A percentile compares a stretch with the other conserved stretches of the same genome.
Evolutionary conservation across 2,113 vertebrate species (phyloP).

Genomic region (Amblyopsis rosae): DNA sequence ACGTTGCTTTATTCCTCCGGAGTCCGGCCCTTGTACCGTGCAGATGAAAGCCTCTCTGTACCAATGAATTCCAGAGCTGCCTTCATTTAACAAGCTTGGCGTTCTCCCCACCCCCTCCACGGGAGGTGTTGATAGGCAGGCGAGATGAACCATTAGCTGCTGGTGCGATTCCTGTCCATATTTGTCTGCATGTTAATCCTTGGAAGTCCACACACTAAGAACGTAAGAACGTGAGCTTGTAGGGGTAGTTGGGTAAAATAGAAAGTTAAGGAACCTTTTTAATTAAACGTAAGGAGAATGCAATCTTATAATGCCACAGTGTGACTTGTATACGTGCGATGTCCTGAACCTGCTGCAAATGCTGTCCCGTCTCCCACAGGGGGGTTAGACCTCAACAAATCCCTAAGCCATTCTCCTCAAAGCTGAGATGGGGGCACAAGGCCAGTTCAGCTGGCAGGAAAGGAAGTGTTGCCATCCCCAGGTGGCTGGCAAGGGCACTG

Average conservation of each 20-base stretch:
- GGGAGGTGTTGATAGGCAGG: constrained; percentile 10
- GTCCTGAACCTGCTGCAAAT: constrained; percentile 6
- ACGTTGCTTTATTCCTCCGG: constrained; percentile 8
- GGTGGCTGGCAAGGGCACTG: constrained; percentile 39
- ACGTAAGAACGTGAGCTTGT: no score
- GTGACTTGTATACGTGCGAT: neutral
- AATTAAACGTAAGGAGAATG: no score
- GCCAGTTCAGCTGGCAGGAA: constrained; percentile 19
- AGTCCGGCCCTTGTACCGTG: neutral
- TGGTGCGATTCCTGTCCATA: neutral
- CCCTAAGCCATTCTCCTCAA: neutral
- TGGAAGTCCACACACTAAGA: neutral
- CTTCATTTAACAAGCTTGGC: constrained; percentile 5
- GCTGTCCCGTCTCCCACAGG: constrained; percentile 28
- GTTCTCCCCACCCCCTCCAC: neutral
- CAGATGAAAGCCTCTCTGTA: constrained; percentile 9
- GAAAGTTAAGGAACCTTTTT: no score
- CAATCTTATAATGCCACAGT: no score
- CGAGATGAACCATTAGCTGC: neutral
- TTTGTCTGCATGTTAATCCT: constrained; percentile 1
- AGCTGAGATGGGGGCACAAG: constrained; percentile 31
- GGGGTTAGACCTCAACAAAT: constrained; percentile 29
- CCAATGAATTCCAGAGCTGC: constrained; percentile 6
- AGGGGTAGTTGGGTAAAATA: no score
- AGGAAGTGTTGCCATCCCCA: constrained; percentile 33